Conservation (phyloP, 2,113 vertebrate species). For the Rhipidura dahli region DNA sequence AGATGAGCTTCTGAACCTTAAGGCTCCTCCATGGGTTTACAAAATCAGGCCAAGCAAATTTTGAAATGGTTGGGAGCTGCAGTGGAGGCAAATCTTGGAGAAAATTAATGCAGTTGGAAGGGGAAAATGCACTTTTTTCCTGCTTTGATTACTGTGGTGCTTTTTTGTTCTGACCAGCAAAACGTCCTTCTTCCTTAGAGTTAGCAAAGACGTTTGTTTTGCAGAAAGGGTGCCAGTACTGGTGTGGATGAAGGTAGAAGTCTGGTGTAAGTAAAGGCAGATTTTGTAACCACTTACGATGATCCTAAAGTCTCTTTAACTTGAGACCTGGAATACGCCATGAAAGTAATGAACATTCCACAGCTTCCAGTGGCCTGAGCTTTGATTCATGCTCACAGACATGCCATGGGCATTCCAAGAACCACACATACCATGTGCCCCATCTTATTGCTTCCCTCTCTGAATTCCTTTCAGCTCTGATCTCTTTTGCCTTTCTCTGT, state of each 20-base stretch:
- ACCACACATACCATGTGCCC: neutral
- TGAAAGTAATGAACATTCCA: neutral
- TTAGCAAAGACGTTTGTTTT: neutral
- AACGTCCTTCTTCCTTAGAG: neutral
- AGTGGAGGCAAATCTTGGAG: neutral
- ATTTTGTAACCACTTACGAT: neutral
- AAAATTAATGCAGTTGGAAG: neutral
- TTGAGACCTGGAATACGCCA: neutral
- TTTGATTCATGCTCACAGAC: neutral
- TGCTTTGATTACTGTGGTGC: neutral
- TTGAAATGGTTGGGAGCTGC: neutral
- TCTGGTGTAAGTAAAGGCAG: neutral
- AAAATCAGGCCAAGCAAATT: neutral
- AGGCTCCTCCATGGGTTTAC: neutral
- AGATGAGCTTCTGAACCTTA: neutral
- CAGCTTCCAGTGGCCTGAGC: neutral
- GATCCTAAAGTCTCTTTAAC: neutral
- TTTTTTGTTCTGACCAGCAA: neutral
- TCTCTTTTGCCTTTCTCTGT: neutral
- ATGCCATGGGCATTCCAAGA: neutral
- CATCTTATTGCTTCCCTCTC: neutral
- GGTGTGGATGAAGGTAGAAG: neutral
- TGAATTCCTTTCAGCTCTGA: neutral
- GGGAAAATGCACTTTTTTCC: neutral
- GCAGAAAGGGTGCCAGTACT: neutral